These are phyloP conservation scores for Drosophila yakuba DNA, from an alignment of 1,140 invertebrate genomes.

Conservation along the genomic window DNA sequence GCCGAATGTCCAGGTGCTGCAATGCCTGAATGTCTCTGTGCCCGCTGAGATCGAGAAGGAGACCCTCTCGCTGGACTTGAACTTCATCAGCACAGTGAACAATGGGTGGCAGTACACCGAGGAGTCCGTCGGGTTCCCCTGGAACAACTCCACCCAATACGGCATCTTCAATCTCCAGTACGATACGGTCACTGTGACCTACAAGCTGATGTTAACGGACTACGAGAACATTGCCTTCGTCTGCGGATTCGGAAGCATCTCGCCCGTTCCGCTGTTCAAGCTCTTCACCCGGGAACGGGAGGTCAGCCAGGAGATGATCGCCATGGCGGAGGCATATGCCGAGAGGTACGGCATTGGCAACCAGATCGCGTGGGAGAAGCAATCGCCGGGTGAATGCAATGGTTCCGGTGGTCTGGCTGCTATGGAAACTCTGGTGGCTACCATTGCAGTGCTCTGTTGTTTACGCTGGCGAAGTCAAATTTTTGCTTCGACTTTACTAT, in stretches of 20 bases:
- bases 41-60: slow-evolving; percentile 3
- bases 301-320: not conserved
- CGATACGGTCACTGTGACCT: slow-evolving; percentile 32
- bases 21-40: slow-evolving; percentile 49
- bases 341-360: not conserved
- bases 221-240: slow-evolving; percentile 15
- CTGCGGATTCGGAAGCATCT: slow-evolving; percentile 46
- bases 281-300: slow-evolving; percentile 37
- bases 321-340: not conserved
- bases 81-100: slow-evolving; percentile 35
- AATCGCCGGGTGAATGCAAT: slow-evolving; percentile 48
- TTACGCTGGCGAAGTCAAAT: not conserved
- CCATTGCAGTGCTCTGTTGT: slow-evolving; percentile 1
- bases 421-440: not conserved
- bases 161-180: slow-evolving; percentile 41
- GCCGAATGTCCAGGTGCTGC: slow-evolving; percentile 29
- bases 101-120: not conserved
- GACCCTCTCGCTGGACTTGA: slow-evolving; percentile 22
- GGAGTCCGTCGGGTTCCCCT: slow-evolving; percentile 40
- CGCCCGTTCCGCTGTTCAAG: slow-evolving; percentile 55
- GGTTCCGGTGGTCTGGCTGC: slow-evolving; percentile 16
- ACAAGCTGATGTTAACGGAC: slow-evolving; percentile 46
- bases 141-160: slow-evolving; percentile 24
- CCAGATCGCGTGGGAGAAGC: slow-evolving; percentile 46
- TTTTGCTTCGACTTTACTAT: slow-evolving; percentile 5